These are phyloP conservation scores for Characodon lateralis DNA, from an alignment of 2,797 vertebrate genomes.

Conservation along the genomic window DNA sequence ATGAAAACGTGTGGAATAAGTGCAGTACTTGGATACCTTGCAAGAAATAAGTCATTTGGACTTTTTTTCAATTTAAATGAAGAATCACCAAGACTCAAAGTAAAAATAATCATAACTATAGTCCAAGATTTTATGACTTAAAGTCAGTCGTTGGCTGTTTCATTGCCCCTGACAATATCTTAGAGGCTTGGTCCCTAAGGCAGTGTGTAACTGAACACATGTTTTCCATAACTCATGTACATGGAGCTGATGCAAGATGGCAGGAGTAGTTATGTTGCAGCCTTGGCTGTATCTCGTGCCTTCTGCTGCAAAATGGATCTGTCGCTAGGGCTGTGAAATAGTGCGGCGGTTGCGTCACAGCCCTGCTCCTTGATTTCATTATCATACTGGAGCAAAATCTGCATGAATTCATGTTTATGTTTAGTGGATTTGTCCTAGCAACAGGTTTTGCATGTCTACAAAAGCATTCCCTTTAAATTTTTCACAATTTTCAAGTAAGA, in stretches of 20 bases:
- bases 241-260: conserved; percentile 48
- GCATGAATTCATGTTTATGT: conserved; percentile 3
- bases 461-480: neutral
- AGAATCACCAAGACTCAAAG: conserved; percentile 20
- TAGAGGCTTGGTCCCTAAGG: conserved; percentile 59
- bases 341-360: conserved; percentile 51
- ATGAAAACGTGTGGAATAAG: conserved; percentile 30
- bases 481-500: neutral
- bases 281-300: conserved; percentile 52
- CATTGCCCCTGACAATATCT: conserved; percentile 75
- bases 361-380: conserved; percentile 74
- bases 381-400: conserved; percentile 63
- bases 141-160: conserved; percentile 59
- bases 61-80: neutral
- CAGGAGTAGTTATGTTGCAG: conserved; percentile 70
- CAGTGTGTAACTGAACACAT: conserved; percentile 65
- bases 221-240: conserved; percentile 72
- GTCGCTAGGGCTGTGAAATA: conserved; percentile 71
- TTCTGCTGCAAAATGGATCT: conserved; percentile 73
- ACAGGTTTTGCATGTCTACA: conserved; percentile 27
- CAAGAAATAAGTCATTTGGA: neutral
- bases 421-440: neutral
- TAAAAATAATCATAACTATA: conserved; percentile 21
- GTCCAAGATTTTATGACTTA: conserved; percentile 65
- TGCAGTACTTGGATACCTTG: conserved; percentile 30